A percentile compares a stretch with the other conserved stretches of the same genome.
phyloP scores from a whole-genome alignment of 1,140 invertebrate species.

The Trichonephila clavipes region DNA sequence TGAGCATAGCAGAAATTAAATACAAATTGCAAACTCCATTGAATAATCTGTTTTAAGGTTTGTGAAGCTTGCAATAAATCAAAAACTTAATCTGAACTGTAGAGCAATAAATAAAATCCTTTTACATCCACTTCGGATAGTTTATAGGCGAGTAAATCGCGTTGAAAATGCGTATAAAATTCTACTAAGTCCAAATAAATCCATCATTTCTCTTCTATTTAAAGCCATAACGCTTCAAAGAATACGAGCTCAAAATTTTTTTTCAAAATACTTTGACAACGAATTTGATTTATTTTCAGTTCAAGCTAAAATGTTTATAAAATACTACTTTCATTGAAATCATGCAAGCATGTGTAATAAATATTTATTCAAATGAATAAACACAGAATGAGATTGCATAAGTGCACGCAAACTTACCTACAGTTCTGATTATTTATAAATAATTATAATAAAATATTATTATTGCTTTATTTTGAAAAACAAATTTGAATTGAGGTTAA shows the following conservation, averaged over 20 bases:
- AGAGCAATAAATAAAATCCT: conserved; percentile 63
- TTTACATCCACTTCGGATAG: conserved; percentile 56
- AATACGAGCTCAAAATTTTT: background rate
- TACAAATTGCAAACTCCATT: background rate
- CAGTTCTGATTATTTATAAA: too few relatives aligned
- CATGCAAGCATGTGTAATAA: too few relatives aligned
- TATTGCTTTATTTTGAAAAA: too few relatives aligned
- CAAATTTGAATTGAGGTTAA: too few relatives aligned
- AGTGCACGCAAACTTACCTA: too few relatives aligned
- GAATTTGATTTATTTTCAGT: too few relatives aligned
- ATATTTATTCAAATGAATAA: too few relatives aligned
- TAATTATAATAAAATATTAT: too few relatives aligned
- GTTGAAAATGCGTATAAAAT: conserved; percentile 57
- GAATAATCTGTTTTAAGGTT: background rate
- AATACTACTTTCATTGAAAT: too few relatives aligned
- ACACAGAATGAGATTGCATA: too few relatives aligned
- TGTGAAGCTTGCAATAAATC: conserved; percentile 18
- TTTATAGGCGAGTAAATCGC: conserved; percentile 65
- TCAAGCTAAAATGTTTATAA: too few relatives aligned
- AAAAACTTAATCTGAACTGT: conserved; percentile 27
- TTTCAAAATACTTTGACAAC: background rate
- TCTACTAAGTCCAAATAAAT: conserved; percentile 55
- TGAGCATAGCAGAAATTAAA: background rate
- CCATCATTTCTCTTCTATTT: conserved; percentile 44
- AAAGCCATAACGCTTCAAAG: background rate